These are phyloP conservation scores for Myioborus miniatus DNA, from an alignment of 2,797 vertebrate species.

Conservation along the genomic window DNA sequence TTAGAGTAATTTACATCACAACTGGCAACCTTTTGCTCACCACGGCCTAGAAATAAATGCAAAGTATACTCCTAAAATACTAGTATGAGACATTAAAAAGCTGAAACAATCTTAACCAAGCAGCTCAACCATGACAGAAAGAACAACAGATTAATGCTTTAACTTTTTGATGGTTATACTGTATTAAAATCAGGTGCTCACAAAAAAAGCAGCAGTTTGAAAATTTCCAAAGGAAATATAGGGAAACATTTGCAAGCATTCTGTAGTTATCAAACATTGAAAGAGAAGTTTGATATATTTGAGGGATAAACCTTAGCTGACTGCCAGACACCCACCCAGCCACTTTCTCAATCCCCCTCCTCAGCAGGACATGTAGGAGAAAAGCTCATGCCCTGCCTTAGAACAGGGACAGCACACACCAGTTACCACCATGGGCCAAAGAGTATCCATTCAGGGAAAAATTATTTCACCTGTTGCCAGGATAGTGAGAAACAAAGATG, in stretches of 20 bases:
- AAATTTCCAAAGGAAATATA: not conserved
- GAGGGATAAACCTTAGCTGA: not conserved
- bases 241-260: not conserved
- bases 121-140: not conserved
- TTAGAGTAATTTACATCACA: not conserved
- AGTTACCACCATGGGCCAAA: not conserved
- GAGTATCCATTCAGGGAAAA: not conserved
- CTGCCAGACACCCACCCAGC: not conserved
- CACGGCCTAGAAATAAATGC: not conserved
- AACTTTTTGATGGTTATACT: not conserved
- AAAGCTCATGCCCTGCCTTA: not conserved
- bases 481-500: not conserved
- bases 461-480: not conserved
- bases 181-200: not conserved
- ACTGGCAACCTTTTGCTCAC: not conserved
- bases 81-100: not conserved
- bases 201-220: not conserved
- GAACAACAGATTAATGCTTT: not conserved
- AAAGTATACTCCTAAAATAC: not conserved
- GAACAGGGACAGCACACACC: not conserved
- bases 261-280: not conserved
- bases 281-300: not conserved
- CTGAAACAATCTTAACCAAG: not conserved
- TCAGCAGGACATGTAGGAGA: not conserved
- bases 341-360: not conserved